Percentiles rank a stretch among this genome's conserved stretches.
phyloP scores from a whole-genome alignment of 2,797 vertebrate species.

The Hippocampus kuda region DNA sequence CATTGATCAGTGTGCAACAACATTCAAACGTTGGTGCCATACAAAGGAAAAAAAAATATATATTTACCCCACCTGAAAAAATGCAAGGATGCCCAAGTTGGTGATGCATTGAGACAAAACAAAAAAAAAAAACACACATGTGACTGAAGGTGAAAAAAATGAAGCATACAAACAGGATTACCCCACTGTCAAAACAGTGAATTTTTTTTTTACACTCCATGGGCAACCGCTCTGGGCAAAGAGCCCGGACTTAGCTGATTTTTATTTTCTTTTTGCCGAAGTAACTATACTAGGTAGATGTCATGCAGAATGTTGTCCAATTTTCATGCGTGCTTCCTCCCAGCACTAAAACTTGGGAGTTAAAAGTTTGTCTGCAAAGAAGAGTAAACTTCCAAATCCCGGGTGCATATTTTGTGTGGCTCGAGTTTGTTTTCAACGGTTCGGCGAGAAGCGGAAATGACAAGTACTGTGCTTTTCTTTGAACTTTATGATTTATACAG shows the following conservation, averaged over 20 bases:
- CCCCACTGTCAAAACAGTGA: slow-evolving; percentile 26
- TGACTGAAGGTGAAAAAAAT: slow-evolving; percentile 17
- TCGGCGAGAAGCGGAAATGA: background rate
- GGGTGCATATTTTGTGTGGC: background rate
- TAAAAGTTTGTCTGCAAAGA: slow-evolving; percentile 5
- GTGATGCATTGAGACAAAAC: slow-evolving; percentile 11
- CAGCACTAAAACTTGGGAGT: slow-evolving; percentile 8
- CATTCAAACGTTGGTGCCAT: slow-evolving; percentile 22
- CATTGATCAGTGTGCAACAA: slow-evolving; percentile 24
- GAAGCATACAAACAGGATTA: slow-evolving; percentile 37
- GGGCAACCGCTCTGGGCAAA: slow-evolving; percentile 36
- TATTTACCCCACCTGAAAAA: background rate
- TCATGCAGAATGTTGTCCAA: slow-evolving; percentile 13
- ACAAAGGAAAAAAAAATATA: background rate
- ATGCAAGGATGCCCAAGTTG: background rate
- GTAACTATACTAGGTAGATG: slow-evolving; percentile 1
- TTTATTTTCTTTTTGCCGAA: slow-evolving; percentile 13
- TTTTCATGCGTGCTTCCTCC: slow-evolving; percentile 18
- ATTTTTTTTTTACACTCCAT: slow-evolving; percentile 48
- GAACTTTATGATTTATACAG: background rate
- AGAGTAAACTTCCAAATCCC: slow-evolving; percentile 1
- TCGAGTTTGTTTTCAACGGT: background rate
- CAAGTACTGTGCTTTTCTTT: background rate
- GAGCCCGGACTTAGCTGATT: slow-evolving; percentile 28
- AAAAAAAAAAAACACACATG: background rate